phyloP scores from a whole-genome alignment of 2,888 invertebrate genomes.

The Pecten maximus region DNA sequence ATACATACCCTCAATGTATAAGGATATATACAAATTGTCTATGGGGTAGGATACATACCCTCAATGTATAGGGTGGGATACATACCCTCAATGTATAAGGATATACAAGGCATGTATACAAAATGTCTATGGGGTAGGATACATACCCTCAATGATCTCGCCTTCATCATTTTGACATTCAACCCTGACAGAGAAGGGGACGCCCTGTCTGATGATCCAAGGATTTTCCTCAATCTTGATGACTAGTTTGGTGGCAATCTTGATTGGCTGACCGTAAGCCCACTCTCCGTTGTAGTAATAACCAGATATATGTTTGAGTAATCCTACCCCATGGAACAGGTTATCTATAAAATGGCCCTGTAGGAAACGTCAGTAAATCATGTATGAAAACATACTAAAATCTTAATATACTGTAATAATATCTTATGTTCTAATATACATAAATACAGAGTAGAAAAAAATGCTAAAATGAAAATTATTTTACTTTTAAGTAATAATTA shows the following conservation, averaged over 20 bases:
- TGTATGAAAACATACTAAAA: too few species aligned
- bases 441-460: too few species aligned
- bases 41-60: background rate
- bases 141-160: conserved; percentile 73
- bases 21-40: too few species aligned
- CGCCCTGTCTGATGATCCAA: conserved; percentile 72
- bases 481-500: too few species aligned
- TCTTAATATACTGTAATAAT: too few species aligned
- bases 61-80: too few species aligned
- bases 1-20: too few species aligned
- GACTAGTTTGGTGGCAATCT: conserved; percentile 74
- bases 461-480: too few species aligned
- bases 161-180: conserved; percentile 75
- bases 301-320: conserved; percentile 79
- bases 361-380: too few species aligned
- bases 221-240: conserved; percentile 63
- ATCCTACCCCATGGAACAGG: conserved; percentile 78
- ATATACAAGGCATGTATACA: too few species aligned
- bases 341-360: conserved; percentile 81
- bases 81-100: too few species aligned
- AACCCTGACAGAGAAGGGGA: conserved; percentile 73
- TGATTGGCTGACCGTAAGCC: conserved; percentile 76
- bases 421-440: too few species aligned
- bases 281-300: conserved; percentile 79
- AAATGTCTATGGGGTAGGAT: background rate